A percentile compares a stretch with the other conserved stretches of the same genome.
Conservation (phyloP, 2,888 invertebrate genomes). For the Habroteleia sp. region DNA sequence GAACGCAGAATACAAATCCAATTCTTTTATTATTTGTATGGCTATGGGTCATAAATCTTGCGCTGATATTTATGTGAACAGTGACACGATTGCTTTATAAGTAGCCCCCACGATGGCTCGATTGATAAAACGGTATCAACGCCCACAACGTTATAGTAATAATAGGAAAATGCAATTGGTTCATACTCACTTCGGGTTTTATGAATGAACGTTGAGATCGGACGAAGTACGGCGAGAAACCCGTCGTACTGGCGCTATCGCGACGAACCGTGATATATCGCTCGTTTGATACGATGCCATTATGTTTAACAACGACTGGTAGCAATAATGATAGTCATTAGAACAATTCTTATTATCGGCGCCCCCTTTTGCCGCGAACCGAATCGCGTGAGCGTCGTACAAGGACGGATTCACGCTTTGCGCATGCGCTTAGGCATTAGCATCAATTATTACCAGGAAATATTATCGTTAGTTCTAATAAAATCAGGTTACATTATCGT, state of each 20-base stretch:
- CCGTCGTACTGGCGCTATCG: constrained; percentile 71
- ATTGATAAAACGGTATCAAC: constrained; percentile 69
- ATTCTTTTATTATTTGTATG: constrained; percentile 25
- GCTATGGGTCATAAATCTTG: constrained; percentile 41
- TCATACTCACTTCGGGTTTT: constrained; percentile 70
- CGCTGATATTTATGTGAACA: constrained; percentile 45
- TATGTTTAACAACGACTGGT: constrained; percentile 30
- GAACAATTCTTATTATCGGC: constrained; percentile 41
- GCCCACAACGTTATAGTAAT: constrained; percentile 70
- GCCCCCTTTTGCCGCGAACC: constrained; percentile 19
- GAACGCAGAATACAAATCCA: constrained; percentile 4
- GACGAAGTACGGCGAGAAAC: constrained; percentile 68
- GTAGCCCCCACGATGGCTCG: constrained; percentile 59
- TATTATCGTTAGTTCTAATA: constrained; percentile 40
- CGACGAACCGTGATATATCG: constrained; percentile 71
- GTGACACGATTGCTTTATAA: constrained; percentile 42
- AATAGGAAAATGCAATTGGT: constrained; percentile 72
- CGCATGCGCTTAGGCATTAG: constrained; percentile 10
- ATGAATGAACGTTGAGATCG: constrained; percentile 72
- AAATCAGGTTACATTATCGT: constrained; percentile 42
- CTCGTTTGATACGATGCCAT: constrained; percentile 57
- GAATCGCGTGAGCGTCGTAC: constrained; percentile 38
- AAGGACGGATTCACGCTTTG: constrained; percentile 6
- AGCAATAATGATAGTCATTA: constrained; percentile 57
- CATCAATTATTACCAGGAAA: constrained; percentile 39